phyloP scores from a whole-genome alignment of 2,888 invertebrate genomes.

The Acanthosoma haemorrhoidale region DNA sequence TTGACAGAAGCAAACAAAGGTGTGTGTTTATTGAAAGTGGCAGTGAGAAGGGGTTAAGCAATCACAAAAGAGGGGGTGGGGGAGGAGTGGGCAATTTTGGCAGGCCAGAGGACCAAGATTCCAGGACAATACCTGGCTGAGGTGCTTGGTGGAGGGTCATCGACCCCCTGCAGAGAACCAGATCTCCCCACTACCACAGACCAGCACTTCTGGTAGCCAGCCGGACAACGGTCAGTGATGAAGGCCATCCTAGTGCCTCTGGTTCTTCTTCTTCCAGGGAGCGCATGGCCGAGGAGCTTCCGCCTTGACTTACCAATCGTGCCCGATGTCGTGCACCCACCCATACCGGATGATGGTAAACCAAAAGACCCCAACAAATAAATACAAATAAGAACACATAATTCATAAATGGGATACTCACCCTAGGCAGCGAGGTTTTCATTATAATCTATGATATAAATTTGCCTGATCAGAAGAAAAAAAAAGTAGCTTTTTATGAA shows the following conservation, averaged over 20 bases:
- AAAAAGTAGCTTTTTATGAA: too few species aligned
- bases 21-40: not conserved
- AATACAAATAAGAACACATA: too few species aligned
- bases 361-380: not conserved
- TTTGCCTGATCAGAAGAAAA: too few species aligned
- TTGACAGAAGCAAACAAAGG: conserved; percentile 9
- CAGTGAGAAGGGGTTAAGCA: conserved; percentile 9
- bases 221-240: conserved; percentile 28
- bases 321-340: conserved; percentile 49
- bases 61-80: conserved; percentile 3
- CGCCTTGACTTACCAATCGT: conserved; percentile 41
- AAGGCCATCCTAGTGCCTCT: conserved; percentile 20
- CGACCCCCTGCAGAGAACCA: conserved; percentile 10
- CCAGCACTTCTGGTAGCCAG: conserved; percentile 11
- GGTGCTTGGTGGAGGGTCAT: conserved; percentile 6
- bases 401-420: too few species aligned
- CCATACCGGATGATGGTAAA: conserved; percentile 50
- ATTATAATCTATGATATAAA: too few species aligned
- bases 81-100: conserved; percentile 11
- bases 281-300: conserved; percentile 12
- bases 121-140: conserved; percentile 24
- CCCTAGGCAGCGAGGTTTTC: too few species aligned
- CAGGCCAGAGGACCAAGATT: conserved; percentile 15
- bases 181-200: conserved; percentile 15
- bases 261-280: conserved; percentile 14